Percentiles rank a stretch among this genome's conserved stretches.
phyloP scores from a whole-genome alignment of 2,888 invertebrate species.

The Pheosia gnoma region DNA sequence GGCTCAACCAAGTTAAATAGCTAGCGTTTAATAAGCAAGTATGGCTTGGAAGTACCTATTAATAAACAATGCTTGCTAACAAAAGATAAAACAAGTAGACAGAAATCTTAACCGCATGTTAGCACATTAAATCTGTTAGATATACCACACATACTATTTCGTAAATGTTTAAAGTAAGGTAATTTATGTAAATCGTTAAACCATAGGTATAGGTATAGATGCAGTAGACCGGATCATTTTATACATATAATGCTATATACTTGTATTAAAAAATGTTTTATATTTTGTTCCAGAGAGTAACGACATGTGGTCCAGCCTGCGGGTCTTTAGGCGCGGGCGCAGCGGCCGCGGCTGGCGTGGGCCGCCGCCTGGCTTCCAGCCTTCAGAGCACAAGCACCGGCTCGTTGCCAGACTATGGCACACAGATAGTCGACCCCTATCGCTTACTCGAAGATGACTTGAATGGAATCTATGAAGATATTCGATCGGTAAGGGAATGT shows the following conservation, averaged over 20 bases:
- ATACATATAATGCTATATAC: too few relatives aligned
- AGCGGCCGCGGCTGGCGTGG: conserved; percentile 62
- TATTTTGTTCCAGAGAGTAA: conserved; percentile 65
- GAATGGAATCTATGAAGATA: conserved; percentile 93
- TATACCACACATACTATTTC: too few relatives aligned
- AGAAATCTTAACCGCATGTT: not conserved
- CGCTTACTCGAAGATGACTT: conserved; percentile 94
- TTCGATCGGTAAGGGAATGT: conserved; percentile 87
- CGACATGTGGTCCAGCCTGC: conserved; percentile 74
- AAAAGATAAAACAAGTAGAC: not conserved
- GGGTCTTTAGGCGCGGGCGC: conserved; percentile 57
- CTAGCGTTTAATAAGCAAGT: not conserved
- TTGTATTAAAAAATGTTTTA: not conserved
- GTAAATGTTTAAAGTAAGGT: too few relatives aligned
- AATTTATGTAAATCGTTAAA: too few relatives aligned
- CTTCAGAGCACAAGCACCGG: conserved; percentile 92
- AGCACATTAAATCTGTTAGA: not conserved
- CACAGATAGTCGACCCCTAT: conserved; percentile 92
- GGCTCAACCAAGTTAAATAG: not conserved
- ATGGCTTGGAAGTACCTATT: not conserved
- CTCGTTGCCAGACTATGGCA: conserved; percentile 89
- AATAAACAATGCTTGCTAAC: not conserved
- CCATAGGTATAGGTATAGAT: too few relatives aligned
- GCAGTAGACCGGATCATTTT: too few relatives aligned
- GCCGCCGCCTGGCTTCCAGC: conserved; percentile 84